phyloP scores from a whole-genome alignment of 35 echinoderm and acorn worm genomes.

The Holothuria glaberrima region DNA sequence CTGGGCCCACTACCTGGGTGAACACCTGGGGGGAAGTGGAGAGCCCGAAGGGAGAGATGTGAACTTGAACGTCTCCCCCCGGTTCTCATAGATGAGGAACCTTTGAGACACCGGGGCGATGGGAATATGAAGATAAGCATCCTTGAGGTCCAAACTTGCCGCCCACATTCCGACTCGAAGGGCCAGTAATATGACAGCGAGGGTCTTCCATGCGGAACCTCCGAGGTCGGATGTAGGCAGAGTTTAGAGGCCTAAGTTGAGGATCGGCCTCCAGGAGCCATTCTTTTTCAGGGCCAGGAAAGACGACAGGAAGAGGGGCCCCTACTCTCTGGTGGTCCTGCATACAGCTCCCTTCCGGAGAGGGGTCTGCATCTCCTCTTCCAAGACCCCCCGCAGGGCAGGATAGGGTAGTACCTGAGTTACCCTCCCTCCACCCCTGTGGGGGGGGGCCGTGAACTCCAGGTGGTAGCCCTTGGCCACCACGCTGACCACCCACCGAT shows the following conservation, averaged over 20 bases:
- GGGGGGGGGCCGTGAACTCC: too few species aligned
- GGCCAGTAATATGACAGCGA: not conserved
- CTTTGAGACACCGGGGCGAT: not conserved
- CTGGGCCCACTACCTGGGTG: not conserved
- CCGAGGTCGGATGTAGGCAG: not conserved
- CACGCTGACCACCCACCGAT: too few species aligned
- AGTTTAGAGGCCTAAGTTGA: slow-evolving; percentile 39
- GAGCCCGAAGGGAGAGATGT: not conserved
- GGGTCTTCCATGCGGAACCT: slow-evolving; percentile 5
- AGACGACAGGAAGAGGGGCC: slow-evolving; percentile 12
- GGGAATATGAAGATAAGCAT: slow-evolving; percentile 31
- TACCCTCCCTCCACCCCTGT: too few species aligned
- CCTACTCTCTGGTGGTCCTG: not conserved
- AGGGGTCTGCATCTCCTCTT: not conserved
- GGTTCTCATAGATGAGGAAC: not conserved
- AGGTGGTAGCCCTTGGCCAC: too few species aligned
- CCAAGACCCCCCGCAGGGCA: not conserved
- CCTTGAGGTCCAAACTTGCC: not conserved
- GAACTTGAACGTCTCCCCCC: not conserved
- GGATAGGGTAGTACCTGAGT: too few species aligned
- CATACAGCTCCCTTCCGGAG: not conserved
- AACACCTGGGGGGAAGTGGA: not conserved
- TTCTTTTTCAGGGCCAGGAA: slow-evolving; percentile 7
- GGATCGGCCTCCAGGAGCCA: slow-evolving; percentile 24
- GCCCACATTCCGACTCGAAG: not conserved